These are phyloP conservation scores for Ormia ochracea DNA, from an alignment of 2,888 invertebrate species.

Conservation along the genomic window DNA sequence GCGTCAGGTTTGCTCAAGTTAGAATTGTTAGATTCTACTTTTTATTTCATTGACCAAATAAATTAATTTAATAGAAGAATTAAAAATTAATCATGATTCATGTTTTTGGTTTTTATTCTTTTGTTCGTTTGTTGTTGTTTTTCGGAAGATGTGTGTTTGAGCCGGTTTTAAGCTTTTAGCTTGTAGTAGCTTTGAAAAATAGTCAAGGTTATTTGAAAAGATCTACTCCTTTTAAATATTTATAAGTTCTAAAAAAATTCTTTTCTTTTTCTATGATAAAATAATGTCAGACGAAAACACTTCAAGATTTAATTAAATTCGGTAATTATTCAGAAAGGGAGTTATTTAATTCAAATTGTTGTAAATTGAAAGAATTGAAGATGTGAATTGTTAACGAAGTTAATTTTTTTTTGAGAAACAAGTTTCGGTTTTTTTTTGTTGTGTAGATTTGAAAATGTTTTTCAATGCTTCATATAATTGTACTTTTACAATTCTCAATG, in stretches of 20 bases:
- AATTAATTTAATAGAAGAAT: constrained; percentile 2
- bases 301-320: no score
- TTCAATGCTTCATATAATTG: no score
- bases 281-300: no score
- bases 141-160: neutral
- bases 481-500: no score
- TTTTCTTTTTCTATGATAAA: neutral
- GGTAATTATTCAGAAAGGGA: no score
- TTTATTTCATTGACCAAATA: neutral
- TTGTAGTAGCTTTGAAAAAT: neutral
- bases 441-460: no score
- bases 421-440: no score
- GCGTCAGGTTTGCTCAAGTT: neutral
- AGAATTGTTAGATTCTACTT: neutral
- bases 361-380: no score
- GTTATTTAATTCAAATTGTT: no score
- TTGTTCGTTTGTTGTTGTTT: neutral
- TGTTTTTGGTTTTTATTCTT: neutral
- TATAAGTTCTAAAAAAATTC: neutral
- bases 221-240: neutral
- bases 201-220: constrained; percentile 37
- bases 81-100: neutral
- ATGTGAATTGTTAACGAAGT: no score
- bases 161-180: constrained; percentile 30
- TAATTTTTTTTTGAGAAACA: no score